Evolutionary conservation across 2,797 vertebrate species (phyloP).

Genomic region (Hylomyscus alleni): DNA sequence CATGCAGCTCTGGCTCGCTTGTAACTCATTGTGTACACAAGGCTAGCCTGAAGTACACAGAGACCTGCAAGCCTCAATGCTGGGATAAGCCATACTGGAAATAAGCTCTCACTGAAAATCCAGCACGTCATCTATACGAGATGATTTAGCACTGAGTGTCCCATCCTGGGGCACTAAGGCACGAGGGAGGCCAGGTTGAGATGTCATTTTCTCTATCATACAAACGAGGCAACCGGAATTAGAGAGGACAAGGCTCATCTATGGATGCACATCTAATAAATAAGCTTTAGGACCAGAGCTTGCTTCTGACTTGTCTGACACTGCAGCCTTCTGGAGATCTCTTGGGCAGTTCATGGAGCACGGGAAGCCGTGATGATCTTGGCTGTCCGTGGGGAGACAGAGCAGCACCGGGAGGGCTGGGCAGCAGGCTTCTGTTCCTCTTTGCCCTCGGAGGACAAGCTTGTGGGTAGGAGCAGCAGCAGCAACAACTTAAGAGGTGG

Average conservation of each 20-base stretch:
- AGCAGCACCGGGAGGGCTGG: no score
- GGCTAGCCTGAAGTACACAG: neutral
- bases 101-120: neutral
- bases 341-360: neutral
- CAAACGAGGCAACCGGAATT: neutral
- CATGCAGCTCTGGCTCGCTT: neutral
- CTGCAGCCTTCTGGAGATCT: neutral
- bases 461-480: neutral
- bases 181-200: neutral
- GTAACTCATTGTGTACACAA: neutral
- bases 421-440: accelerated
- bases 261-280: neutral
- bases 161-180: neutral
- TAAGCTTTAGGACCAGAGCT: neutral
- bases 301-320: neutral
- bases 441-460: neutral
- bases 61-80: neutral
- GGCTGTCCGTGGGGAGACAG: neutral
- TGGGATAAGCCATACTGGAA: neutral
- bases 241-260: neutral
- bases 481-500: neutral
- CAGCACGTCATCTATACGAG: accelerated
- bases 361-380: neutral
- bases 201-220: neutral
- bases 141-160: neutral